Percentiles rank a stretch among this genome's conserved stretches.
Evolutionary conservation across 2,113 vertebrate species (phyloP).

Genomic region (Lucifuga dentata): DNA sequence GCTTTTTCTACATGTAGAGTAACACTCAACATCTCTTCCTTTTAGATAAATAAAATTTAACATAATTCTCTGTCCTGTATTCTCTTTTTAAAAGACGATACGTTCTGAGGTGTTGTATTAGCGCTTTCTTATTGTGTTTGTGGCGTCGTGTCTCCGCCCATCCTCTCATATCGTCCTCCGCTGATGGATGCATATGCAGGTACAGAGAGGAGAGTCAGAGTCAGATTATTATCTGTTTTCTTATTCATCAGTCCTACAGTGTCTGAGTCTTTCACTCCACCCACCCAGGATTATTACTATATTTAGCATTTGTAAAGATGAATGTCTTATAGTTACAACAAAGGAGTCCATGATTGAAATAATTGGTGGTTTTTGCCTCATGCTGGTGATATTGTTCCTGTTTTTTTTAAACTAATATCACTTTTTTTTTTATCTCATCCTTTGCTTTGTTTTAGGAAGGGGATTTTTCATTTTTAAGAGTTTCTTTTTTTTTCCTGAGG

Average conservation of each 20-base stretch:
- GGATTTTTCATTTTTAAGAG: not conserved
- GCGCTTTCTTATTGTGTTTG: no score
- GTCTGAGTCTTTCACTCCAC: slow-evolving; percentile 28
- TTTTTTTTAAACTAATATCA: not conserved
- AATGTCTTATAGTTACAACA: slow-evolving; percentile 34
- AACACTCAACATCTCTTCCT: no score
- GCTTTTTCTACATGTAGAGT: no score
- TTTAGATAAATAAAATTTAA: no score
- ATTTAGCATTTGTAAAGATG: slow-evolving; percentile 51
- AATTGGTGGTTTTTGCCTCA: slow-evolving; percentile 20
- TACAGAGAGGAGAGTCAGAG: slow-evolving; percentile 46
- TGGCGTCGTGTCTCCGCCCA: slow-evolving; percentile 10
- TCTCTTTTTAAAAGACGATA: no score
- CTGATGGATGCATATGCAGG: slow-evolving; percentile 40
- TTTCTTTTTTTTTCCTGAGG: not conserved
- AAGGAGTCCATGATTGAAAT: slow-evolving; percentile 31
- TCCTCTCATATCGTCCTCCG: slow-evolving; percentile 8
- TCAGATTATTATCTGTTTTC: slow-evolving; percentile 44
- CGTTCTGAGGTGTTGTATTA: no score
- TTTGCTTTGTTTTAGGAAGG: not conserved
- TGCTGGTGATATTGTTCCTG: slow-evolving; percentile 27
- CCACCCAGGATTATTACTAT: slow-evolving; percentile 30
- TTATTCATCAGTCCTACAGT: slow-evolving; percentile 43
- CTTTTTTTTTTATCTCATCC: slow-evolving; percentile 6
- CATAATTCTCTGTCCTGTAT: no score